These are phyloP conservation scores for Eriosoma lanigerum DNA, from an alignment of 1,140 invertebrate genomes.

Conservation along the genomic window DNA sequence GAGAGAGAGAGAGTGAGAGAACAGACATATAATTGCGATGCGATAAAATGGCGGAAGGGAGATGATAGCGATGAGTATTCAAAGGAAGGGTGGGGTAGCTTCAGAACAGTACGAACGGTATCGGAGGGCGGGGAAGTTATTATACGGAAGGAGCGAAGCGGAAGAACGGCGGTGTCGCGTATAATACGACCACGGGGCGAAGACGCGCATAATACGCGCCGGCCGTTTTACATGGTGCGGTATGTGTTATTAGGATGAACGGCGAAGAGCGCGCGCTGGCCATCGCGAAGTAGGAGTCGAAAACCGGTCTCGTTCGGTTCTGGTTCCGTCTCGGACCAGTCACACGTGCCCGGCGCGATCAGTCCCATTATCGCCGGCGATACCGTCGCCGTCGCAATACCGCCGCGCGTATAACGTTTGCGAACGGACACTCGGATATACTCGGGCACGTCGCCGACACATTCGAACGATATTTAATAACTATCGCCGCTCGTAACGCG, in stretches of 20 bases:
- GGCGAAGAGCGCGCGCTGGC: background rate
- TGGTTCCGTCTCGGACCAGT: constrained; percentile 26
- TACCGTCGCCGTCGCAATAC: constrained; percentile 27
- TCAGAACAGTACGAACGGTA: too few relatives aligned
- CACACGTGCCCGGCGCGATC: constrained; percentile 40
- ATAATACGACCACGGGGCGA: constrained; percentile 25
- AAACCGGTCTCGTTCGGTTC: constrained; percentile 48
- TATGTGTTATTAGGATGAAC: background rate
- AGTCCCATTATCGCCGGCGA: constrained; percentile 36
- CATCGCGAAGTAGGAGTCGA: constrained; percentile 36
- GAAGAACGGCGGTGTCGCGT: background rate
- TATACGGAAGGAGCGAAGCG: constrained; percentile 19
- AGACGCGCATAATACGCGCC: background rate
- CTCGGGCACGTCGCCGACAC: too few relatives aligned
- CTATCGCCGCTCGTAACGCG: too few relatives aligned
- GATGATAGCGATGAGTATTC: too few relatives aligned
- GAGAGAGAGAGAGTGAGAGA: too few relatives aligned
- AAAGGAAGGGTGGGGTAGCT: too few relatives aligned
- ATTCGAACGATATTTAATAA: too few relatives aligned
- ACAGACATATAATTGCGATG: too few relatives aligned
- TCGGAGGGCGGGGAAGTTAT: too few relatives aligned
- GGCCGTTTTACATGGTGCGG: background rate
- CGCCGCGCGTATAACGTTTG: background rate
- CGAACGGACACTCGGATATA: too few relatives aligned
- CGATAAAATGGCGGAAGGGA: too few relatives aligned